A percentile compares a stretch with the other conserved stretches of the same genome.
Conservation (phyloP, 2,888 invertebrate genomes). For the Uropetala carovei region DNA sequence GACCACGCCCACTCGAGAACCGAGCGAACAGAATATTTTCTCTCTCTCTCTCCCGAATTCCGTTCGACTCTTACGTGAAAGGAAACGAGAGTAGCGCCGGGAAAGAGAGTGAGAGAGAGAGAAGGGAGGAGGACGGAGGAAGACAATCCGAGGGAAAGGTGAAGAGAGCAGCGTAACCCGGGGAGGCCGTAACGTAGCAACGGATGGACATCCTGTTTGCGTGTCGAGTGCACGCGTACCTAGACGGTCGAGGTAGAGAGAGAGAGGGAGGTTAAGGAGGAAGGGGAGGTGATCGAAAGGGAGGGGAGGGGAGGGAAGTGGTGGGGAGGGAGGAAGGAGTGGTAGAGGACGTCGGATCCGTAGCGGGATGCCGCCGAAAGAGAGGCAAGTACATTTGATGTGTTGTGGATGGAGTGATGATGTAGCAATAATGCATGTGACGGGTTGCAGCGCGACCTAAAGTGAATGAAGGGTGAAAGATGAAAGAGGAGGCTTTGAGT, state of each 20-base stretch:
- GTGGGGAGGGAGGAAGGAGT: not conserved
- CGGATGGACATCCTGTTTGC: constrained; percentile 12
- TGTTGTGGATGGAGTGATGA: not conserved
- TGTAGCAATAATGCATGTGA: constrained; percentile 5
- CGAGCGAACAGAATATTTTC: not conserved
- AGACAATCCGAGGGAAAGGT: not conserved
- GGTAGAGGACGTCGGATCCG: not conserved
- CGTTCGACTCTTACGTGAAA: not conserved
- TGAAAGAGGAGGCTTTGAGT: not conserved
- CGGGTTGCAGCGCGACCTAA: not conserved
- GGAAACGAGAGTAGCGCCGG: not conserved
- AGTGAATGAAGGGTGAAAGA: not conserved
- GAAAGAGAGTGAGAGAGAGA: not conserved
- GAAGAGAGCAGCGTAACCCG: not conserved
- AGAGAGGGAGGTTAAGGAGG: not conserved
- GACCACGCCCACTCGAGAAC: constrained; percentile 6
- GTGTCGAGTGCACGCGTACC: constrained; percentile 49
- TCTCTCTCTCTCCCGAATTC: not conserved
- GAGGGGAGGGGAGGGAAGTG: constrained; percentile 15
- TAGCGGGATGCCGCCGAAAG: constrained; percentile 1
- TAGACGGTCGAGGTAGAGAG: not conserved
- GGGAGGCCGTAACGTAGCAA: not conserved
- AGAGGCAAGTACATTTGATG: constrained; percentile 35
- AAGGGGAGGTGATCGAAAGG: not conserved
- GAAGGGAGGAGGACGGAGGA: not conserved